phyloP scores from a whole-genome alignment of 1,140 invertebrate species.

The Vanessa atalanta region DNA sequence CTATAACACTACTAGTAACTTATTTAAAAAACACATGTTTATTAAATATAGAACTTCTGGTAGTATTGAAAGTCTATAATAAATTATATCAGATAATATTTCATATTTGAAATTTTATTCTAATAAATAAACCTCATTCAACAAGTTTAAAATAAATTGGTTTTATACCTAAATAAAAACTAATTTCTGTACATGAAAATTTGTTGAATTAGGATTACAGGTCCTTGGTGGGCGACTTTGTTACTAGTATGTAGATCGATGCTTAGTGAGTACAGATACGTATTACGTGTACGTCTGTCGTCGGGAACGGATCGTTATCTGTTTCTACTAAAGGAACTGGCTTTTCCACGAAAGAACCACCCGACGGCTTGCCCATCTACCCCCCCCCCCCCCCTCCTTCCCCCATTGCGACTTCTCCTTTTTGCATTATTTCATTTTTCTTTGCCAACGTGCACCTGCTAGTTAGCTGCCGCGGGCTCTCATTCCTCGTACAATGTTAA shows the following conservation, averaged over 20 bases:
- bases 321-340: slow-evolving; percentile 80
- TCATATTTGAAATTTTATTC: no score
- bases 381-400: slow-evolving; percentile 52
- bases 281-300: slow-evolving; percentile 69
- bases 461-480: slow-evolving; percentile 71
- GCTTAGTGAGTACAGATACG: slow-evolving; percentile 75
- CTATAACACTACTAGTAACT: no score
- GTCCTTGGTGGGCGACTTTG: slow-evolving; percentile 65
- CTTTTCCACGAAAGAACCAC: slow-evolving; percentile 77
- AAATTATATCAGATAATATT: no score
- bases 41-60: no score
- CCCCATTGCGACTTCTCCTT: slow-evolving; percentile 63
- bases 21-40: no score
- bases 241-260: slow-evolving; percentile 73
- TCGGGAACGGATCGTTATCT: slow-evolving; percentile 79
- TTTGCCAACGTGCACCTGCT: slow-evolving; percentile 75
- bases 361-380: slow-evolving; percentile 51
- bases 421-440: slow-evolving; percentile 80
- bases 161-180: slow-evolving; percentile 22
- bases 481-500: slow-evolving; percentile 60
- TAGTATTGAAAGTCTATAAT: no score
- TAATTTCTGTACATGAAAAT: slow-evolving; percentile 52
- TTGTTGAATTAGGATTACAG: slow-evolving; percentile 58
- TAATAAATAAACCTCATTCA: no score
- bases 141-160: no score